Evolutionary conservation across 2,797 vertebrate species (phyloP).

Genomic region (Sebastes wilsoni): DNA sequence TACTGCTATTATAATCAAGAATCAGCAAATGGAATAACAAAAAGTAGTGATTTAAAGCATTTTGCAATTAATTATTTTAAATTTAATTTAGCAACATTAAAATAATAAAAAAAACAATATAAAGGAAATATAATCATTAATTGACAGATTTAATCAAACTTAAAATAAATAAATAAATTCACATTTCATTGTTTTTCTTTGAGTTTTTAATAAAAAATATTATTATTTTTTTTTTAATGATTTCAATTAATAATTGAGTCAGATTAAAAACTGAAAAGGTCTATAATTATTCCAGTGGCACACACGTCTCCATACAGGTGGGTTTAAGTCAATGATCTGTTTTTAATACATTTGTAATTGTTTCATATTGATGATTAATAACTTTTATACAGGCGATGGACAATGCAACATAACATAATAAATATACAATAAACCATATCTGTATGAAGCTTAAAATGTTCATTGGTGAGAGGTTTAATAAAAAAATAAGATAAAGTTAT

Average conservation of each 20-base stretch:
- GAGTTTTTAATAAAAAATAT: background rate
- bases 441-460: background rate
- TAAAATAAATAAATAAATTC: background rate
- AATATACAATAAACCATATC: background rate
- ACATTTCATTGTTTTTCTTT: background rate
- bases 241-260: rapidly evolving
- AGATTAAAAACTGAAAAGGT: background rate
- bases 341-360: background rate
- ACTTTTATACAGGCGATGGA: background rate
- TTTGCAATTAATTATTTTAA: background rate
- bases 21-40: background rate
- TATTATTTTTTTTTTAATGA: background rate
- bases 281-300: background rate
- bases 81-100: background rate
- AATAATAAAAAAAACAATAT: background rate
- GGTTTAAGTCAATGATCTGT: background rate
- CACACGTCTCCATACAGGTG: background rate
- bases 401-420: background rate
- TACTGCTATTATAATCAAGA: background rate
- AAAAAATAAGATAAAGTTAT: background rate
- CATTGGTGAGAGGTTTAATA: background rate
- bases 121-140: background rate
- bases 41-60: background rate
- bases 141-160: background rate
- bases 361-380: background rate